Conservation (phyloP, 2,888 invertebrate genomes). For the Prosopocoilus inquinatus region DNA sequence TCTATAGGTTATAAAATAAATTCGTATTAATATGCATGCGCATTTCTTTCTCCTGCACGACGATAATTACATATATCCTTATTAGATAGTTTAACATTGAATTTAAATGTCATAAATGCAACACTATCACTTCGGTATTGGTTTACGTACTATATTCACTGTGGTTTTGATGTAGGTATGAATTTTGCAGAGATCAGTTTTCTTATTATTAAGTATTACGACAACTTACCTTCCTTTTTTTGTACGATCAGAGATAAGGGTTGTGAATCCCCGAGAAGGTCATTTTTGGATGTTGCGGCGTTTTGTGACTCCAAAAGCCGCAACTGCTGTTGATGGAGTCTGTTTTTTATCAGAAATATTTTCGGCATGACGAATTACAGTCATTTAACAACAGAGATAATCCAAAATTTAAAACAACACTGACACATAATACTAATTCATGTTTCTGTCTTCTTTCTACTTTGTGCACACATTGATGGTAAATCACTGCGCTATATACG, state of each 20-base stretch:
- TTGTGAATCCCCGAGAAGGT: constrained; percentile 57
- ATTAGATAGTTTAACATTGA: constrained; percentile 15
- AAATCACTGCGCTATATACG: background rate
- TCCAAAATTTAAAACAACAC: constrained; percentile 1
- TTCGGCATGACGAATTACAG: constrained; percentile 71
- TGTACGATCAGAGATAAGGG: constrained; percentile 62
- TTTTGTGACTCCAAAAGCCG: constrained; percentile 81
- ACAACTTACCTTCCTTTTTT: constrained; percentile 48
- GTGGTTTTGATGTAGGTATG: background rate
- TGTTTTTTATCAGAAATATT: constrained; percentile 88
- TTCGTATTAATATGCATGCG: background rate
- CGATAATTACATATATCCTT: constrained; percentile 11
- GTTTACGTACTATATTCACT: background rate
- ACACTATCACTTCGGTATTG: background rate
- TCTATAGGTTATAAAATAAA: background rate
- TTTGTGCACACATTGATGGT: constrained; percentile 1
- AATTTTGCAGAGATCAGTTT: background rate
- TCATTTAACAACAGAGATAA: background rate
- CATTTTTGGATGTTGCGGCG: constrained; percentile 62
- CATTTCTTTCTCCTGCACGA: background rate
- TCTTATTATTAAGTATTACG: background rate
- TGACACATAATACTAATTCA: constrained; percentile 9
- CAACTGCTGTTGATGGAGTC: constrained; percentile 88
- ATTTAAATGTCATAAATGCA: constrained; percentile 16
- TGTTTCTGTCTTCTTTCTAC: background rate